A percentile compares a stretch with the other conserved stretches of the same genome.
Evolutionary conservation across 2,113 vertebrate genomes (phyloP).

Genomic region (Hiodon tergisus): DNA sequence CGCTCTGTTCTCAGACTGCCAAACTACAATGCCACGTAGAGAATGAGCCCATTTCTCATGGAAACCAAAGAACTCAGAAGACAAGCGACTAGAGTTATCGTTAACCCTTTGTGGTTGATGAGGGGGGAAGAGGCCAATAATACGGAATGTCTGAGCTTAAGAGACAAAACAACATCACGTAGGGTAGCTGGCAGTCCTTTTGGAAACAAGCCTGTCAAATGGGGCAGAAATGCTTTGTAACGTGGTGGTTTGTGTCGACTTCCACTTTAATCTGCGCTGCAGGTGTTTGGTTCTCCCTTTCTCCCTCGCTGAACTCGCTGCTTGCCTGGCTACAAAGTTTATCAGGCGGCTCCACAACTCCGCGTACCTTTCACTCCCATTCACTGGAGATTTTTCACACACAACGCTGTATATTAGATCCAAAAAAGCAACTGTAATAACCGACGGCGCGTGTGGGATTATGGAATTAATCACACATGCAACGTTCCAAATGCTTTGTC

Average conservation of each 20-base stretch:
- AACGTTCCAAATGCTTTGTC: no score
- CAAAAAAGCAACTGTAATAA: background rate
- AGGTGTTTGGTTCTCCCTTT: background rate
- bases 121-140: background rate
- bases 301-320: background rate
- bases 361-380: background rate
- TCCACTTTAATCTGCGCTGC: background rate
- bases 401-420: no score
- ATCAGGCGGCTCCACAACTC: background rate
- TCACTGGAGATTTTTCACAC: background rate
- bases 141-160: background rate
- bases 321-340: background rate
- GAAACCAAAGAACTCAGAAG: no score
- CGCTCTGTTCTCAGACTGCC: background rate
- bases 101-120: background rate
- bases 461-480: no score
- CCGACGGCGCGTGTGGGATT: constrained; percentile 2
- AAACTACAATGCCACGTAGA: background rate
- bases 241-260: background rate
- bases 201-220: constrained; percentile 18
- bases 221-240: constrained; percentile 6
- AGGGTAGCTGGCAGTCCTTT: background rate
- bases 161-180: background rate
- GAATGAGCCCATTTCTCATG: background rate
- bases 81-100: background rate